Evolutionary conservation across 2,797 vertebrate species (phyloP), one percentile per base, ranked within the genome.

Genomic region (Acrossocheilus wenchowensis): DNA sequence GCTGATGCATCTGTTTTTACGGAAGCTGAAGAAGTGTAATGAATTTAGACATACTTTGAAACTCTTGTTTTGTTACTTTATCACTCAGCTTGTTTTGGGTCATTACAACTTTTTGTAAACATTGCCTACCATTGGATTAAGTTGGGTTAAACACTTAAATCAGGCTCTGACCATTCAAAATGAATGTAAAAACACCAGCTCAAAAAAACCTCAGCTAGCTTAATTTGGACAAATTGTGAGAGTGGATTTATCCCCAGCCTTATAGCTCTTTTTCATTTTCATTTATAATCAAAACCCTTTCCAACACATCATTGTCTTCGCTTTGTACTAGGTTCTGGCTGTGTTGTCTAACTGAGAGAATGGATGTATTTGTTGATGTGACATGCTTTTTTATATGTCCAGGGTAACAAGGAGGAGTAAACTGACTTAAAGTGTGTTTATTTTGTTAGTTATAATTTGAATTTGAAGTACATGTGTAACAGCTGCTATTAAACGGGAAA

Each of bases 171-270:
- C 69, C 81, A 78, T 72, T 54, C 5, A 85, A 85, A 68, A 89
- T 85, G 90, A 79, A 87, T 82, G 50, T 84, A 88, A 74, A 82
- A 88, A 78, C 36, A 72, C 90, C 48, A 50, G 15, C 90, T 91
- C 83, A 64, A 50, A 5, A 50, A 52, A 91, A 69, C 78, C 89
- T 89, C 34, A 81, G 69, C 86, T 89, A 92, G 94, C 93, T 94
- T 94, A 94, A 92, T 92, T 93, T 93, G 92, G 91, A 93, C 88
- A 87, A 86, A 90, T 84, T 84, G 74, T 90, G 88, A 75, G 86
- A 87, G 62, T 71, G 86, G 91, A 88, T 94, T 94, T 93, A 94
- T 94, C 93, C 94, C 88, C 78, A 87, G 90, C 88, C 84, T 86
- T 91, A 71, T 93, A 94, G 92, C 91, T 91, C 30, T 94, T 60